Conservation (phyloP, 2,113 vertebrate species). For the Bubalus kerabau region DNA sequence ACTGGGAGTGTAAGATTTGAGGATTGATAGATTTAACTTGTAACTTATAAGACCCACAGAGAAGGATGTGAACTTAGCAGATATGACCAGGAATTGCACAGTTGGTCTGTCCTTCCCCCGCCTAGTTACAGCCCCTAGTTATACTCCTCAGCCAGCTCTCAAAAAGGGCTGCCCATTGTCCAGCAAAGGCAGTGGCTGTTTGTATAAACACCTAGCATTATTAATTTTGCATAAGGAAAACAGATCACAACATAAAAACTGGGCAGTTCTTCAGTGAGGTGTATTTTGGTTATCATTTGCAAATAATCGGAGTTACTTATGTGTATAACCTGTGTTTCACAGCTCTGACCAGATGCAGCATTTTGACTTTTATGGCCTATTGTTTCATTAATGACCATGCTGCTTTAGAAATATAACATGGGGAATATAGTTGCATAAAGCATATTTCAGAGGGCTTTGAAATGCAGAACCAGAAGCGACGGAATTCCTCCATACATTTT, state of each 20-base stretch:
- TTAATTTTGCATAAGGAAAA: not conserved
- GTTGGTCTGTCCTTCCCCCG: not conserved
- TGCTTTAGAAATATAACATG: not conserved
- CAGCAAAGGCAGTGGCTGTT: not conserved
- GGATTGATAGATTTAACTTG: not conserved
- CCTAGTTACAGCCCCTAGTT: not conserved
- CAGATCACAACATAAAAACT: not conserved
- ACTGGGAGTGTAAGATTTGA: not conserved
- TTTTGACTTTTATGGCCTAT: slow-evolving; percentile 30
- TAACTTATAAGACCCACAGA: not conserved
- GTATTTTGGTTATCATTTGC: not conserved
- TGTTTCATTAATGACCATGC: not conserved
- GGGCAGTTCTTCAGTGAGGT: not conserved
- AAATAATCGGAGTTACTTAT: not conserved
- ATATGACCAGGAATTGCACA: rapidly evolving
- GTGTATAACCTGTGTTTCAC: not conserved
- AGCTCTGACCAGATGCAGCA: not conserved
- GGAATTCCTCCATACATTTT: not conserved
- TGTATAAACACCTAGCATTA: not conserved
- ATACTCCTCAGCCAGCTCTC: not conserved
- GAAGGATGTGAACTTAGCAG: not conserved
- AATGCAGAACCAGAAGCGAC: not conserved
- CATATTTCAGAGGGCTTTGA: not conserved
- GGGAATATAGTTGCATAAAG: not conserved
- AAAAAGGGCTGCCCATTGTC: not conserved